These are phyloP conservation scores for Intellagama lesueurii DNA, from an alignment of 2,797 vertebrate genomes.

Conservation along the genomic window DNA sequence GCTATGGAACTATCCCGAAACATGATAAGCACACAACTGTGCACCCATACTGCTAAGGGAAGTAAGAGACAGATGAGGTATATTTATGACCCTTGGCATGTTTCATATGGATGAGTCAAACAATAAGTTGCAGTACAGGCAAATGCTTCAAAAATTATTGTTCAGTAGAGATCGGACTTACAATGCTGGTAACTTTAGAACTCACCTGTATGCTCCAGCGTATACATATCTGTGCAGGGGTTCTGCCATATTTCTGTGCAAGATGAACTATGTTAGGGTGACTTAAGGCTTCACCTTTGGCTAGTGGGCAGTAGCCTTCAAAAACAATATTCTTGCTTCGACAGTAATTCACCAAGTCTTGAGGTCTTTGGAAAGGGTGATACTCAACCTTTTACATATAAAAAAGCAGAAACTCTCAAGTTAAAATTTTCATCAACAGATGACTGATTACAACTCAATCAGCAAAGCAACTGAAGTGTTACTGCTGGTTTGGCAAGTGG, in stretches of 20 bases:
- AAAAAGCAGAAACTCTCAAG: background rate
- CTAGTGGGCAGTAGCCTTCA: conserved; percentile 84
- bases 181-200: background rate
- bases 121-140: background rate
- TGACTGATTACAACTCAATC: background rate
- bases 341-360: conserved; percentile 79
- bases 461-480: background rate
- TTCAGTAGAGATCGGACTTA: background rate
- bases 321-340: conserved; percentile 79
- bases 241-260: conserved; percentile 79
- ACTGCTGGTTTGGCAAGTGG: background rate
- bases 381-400: conserved; percentile 80
- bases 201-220: conserved; percentile 83
- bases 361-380: conserved; percentile 85
- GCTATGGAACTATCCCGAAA: background rate
- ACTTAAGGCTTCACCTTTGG: conserved; percentile 78
- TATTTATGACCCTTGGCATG: background rate
- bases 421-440: background rate
- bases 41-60: background rate
- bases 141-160: background rate
- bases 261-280: conserved; percentile 76
- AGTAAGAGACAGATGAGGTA: conserved; percentile 8
- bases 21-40: background rate
- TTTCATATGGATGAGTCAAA: background rate
- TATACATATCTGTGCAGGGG: conserved; percentile 83